Evolutionary conservation across 2,888 invertebrate genomes (phyloP).

Genomic region (Penaeus monodon): DNA sequence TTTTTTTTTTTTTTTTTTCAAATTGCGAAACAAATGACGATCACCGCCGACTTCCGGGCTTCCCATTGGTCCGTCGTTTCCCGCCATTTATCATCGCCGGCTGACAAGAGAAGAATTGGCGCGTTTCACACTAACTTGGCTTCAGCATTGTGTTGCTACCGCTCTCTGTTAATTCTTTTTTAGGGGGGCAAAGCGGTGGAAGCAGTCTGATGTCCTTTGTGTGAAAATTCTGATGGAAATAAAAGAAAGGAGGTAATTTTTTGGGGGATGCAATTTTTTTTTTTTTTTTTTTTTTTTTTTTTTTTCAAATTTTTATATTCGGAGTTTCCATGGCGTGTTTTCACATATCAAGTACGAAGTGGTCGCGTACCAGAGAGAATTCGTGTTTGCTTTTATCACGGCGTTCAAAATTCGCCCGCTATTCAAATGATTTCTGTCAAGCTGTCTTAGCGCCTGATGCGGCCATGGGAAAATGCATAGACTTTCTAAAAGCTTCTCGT

Average conservation of each 20-base stretch:
- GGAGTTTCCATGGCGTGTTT: too few species aligned
- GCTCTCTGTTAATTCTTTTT: constrained; percentile 48
- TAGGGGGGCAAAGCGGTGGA: constrained; percentile 14
- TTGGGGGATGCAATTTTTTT: background rate
- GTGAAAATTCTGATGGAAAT: constrained; percentile 39
- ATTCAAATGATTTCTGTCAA: too few species aligned
- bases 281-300: background rate
- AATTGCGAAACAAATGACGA: constrained; percentile 52
- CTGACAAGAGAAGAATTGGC: constrained; percentile 52
- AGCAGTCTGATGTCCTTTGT: constrained; percentile 32
- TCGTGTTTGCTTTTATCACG: too few species aligned
- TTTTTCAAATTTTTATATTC: background rate
- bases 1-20: constrained; percentile 5
- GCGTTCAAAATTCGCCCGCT: too few species aligned
- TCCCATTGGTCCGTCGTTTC: constrained; percentile 23
- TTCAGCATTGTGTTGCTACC: constrained; percentile 39
- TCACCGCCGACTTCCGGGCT: constrained; percentile 48
- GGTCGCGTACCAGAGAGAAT: too few species aligned
- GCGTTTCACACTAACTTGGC: constrained; percentile 54
- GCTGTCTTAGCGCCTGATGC: too few species aligned
- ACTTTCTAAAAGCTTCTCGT: too few species aligned
- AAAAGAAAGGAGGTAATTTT: background rate
- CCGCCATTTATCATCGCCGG: constrained; percentile 47
- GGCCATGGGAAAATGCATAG: too few species aligned
- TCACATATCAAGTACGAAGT: too few species aligned